Evolutionary conservation across 2,888 invertebrate species (phyloP), one percentile per base, ranked within the genome.

Genomic region (Aphrophora alni): DNA sequence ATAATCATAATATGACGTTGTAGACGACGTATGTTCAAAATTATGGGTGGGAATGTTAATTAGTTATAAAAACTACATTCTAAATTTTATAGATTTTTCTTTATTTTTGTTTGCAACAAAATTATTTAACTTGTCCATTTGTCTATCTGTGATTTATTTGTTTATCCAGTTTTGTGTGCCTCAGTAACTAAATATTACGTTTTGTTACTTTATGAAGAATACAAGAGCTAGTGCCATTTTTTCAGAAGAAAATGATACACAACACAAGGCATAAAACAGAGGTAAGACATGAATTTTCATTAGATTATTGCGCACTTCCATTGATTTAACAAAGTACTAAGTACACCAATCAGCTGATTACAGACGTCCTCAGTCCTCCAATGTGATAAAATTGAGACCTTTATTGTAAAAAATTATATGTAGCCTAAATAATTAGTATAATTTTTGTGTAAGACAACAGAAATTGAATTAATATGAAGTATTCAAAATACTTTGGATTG

Each of bases 361-460:
- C 59, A 59, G 59, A 59, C 59, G 59, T 59, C 59, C 59, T 59
- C 59, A n/a, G 59, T 59, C 59, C 59, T 59, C 59, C 21, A 59
- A 59, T 59, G 59, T 59, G 59, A 59, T 21, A 59, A 21, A 44
- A 59, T 59, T 21, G 12, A 59, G 21, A 59, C 3, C 59, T 44
- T 44, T 44, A 2, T 44, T 44, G 3, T 14, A 44, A 44, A 12
- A 44, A 14, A 14, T 44, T 14, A 44, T 44, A 14, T 44, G 8
- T 33, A 33, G 3, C 33, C 8, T 33, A 33, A 33, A 33, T 33
- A 33, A 8, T 33, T 33, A 33, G n/a, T n/a, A n/a, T n/a, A n/a
- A n/a, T n/a, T n/a, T n/a, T n/a, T n/a, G n/a, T n/a, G n/a, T n/a
- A n/a, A n/a, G n/a, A n/a, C n/a, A n/a, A n/a, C n/a, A 33, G 8